Conservation (phyloP, 2,888 invertebrate species). For the Himalopsyche anomala region DNA sequence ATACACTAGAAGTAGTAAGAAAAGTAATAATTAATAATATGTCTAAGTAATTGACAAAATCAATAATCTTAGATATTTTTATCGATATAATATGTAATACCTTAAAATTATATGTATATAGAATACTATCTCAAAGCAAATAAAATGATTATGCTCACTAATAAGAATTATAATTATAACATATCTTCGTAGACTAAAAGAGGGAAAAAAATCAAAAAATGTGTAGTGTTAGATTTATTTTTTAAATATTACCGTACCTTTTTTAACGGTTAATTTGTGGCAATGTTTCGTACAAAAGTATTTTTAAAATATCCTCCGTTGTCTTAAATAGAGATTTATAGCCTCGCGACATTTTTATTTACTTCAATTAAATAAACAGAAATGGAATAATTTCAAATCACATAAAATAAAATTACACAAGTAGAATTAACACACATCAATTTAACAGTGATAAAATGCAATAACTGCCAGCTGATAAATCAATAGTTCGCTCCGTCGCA, state of each 20-base stretch:
- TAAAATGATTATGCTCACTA: not conserved
- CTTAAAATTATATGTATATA: constrained; percentile 4
- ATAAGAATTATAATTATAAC: not conserved
- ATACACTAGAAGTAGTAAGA: not conserved
- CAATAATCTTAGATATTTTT: not conserved
- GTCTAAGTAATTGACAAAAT: not conserved
- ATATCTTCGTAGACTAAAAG: too few species aligned
- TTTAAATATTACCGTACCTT: too few species aligned
- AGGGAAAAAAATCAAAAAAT: too few species aligned
- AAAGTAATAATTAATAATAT: not conserved
- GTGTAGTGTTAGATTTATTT: too few species aligned
- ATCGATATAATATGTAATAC: not conserved
- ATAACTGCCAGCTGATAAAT: constrained; percentile 1
- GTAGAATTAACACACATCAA: not conserved
- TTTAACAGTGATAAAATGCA: not conserved
- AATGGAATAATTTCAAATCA: constrained; percentile 30
- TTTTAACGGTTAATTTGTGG: too few species aligned
- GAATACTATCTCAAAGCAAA: not conserved
- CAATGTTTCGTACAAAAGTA: too few species aligned
- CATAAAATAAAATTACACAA: constrained; percentile 2
- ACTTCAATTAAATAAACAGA: not conserved
- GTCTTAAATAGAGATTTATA: constrained; percentile 5
- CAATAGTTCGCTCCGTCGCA: not conserved
- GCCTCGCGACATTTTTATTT: not conserved
- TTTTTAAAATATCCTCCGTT: too few species aligned